phyloP scores from a whole-genome alignment of 1,140 invertebrate genomes.

The Ostrea denselamellosa region DNA sequence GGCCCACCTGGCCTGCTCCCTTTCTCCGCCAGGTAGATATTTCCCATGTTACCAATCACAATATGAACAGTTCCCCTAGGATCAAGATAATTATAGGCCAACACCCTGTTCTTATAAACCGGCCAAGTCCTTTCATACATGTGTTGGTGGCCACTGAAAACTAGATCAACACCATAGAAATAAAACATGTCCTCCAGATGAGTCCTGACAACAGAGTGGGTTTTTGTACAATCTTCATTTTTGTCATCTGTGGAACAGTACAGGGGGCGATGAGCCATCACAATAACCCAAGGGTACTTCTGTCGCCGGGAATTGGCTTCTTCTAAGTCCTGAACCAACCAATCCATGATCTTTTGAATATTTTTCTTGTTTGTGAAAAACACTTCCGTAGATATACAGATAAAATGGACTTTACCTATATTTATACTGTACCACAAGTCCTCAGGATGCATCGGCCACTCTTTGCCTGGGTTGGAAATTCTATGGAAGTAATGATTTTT shows the following conservation, averaged over 20 bases:
- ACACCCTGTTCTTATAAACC: slow-evolving; percentile 89
- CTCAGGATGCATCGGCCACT: slow-evolving; percentile 72
- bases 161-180: slow-evolving; percentile 93
- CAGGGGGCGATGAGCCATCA: slow-evolving; percentile 75
- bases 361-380: slow-evolving; percentile 59
- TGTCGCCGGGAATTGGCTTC: slow-evolving; percentile 68
- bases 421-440: slow-evolving; percentile 79
- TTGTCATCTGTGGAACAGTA: slow-evolving; percentile 72
- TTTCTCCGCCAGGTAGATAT: slow-evolving; percentile 74
- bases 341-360: slow-evolving; percentile 62
- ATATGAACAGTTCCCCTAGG: slow-evolving; percentile 71
- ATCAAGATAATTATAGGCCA: slow-evolving; percentile 66
- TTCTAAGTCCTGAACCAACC: slow-evolving; percentile 70
- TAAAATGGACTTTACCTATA: slow-evolving; percentile 74
- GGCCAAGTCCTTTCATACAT: slow-evolving; percentile 96
- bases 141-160: slow-evolving; percentile 98
- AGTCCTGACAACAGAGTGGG: slow-evolving; percentile 56
- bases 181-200: slow-evolving; percentile 91
- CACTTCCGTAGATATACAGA: slow-evolving; percentile 69
- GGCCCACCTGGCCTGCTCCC: slow-evolving; percentile 55
- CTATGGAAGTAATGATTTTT: slow-evolving; percentile 71
- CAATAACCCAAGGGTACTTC: slow-evolving; percentile 76
- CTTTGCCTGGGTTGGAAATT: slow-evolving; percentile 77
- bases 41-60: slow-evolving; percentile 68
- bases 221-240: slow-evolving; percentile 61